A percentile compares a stretch with the other conserved stretches of the same genome.
Conservation (phyloP, 2,888 invertebrate species). For the Drosophila cracens region DNA sequence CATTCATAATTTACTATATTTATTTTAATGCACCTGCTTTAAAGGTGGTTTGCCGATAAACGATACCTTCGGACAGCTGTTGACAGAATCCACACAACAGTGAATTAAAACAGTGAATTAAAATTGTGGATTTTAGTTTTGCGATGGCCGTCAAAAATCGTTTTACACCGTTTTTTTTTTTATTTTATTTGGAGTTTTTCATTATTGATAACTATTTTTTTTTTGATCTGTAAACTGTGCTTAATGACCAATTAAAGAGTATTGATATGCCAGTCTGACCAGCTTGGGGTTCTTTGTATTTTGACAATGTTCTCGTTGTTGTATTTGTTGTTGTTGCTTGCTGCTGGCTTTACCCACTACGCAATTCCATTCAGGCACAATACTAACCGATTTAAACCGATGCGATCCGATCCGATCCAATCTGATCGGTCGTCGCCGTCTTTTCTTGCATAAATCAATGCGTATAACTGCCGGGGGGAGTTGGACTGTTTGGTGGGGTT, state of each 20-base stretch:
- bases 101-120: too few relatives aligned
- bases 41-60: too few relatives aligned
- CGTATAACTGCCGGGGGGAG: slow-evolving; percentile 40
- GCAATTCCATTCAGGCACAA: slow-evolving; percentile 61
- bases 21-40: neutral
- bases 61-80: too few relatives aligned
- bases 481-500: neutral
- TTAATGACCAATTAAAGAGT: neutral
- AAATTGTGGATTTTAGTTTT: neutral
- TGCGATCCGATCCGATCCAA: slow-evolving; percentile 30
- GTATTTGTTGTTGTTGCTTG: slow-evolving; percentile 1
- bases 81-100: too few relatives aligned
- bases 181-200: neutral
- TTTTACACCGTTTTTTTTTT: neutral
- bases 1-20: neutral
- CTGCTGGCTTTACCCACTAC: slow-evolving; percentile 39
- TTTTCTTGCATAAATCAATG: slow-evolving; percentile 62
- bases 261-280: neutral
- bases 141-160: neutral
- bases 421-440: slow-evolving; percentile 45
- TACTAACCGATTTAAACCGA: slow-evolving; percentile 27
- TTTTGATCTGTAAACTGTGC: neutral
- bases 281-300: neutral
- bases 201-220: neutral
- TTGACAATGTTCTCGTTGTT: neutral